Evolutionary conservation across 2,888 invertebrate genomes (phyloP).

Genomic region (Oscheius sp.): DNA sequence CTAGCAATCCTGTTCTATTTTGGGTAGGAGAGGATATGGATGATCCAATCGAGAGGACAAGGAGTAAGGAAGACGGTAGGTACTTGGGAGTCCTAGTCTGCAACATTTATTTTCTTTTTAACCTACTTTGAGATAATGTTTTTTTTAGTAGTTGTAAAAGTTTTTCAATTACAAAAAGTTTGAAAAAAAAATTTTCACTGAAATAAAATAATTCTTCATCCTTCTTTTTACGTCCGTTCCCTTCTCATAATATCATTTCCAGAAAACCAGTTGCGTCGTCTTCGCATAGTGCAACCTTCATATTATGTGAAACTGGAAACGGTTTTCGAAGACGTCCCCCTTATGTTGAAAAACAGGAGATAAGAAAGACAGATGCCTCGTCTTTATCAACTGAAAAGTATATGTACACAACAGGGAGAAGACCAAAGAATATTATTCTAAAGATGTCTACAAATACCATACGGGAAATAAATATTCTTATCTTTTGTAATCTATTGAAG

Average conservation of each 20-base stretch:
- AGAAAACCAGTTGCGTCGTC: conserved; percentile 11
- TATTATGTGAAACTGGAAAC: conserved; percentile 15
- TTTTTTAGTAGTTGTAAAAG: background rate
- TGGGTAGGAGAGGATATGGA: conserved; percentile 17
- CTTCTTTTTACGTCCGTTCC: background rate
- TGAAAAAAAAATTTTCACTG: background rate
- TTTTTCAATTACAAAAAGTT: background rate
- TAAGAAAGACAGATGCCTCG: background rate
- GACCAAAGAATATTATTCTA: background rate
- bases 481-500: background rate
- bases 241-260: background rate
- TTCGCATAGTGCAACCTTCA: conserved; percentile 4
- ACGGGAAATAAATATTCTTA: background rate
- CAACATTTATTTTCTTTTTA: background rate
- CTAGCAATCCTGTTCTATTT: conserved; percentile 18
- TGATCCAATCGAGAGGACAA: conserved; percentile 24
- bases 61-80: conserved; percentile 12
- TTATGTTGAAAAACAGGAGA: conserved; percentile 16
- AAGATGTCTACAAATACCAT: background rate
- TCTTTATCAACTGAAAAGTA: no score
- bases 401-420: conserved; percentile 3
- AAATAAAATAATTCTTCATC: no score
- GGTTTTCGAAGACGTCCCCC: conserved; percentile 9
- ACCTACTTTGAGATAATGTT: background rate
- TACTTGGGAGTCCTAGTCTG: background rate